phyloP scores from a whole-genome alignment of 2,888 invertebrate genomes.

The Orthosia incerta region DNA sequence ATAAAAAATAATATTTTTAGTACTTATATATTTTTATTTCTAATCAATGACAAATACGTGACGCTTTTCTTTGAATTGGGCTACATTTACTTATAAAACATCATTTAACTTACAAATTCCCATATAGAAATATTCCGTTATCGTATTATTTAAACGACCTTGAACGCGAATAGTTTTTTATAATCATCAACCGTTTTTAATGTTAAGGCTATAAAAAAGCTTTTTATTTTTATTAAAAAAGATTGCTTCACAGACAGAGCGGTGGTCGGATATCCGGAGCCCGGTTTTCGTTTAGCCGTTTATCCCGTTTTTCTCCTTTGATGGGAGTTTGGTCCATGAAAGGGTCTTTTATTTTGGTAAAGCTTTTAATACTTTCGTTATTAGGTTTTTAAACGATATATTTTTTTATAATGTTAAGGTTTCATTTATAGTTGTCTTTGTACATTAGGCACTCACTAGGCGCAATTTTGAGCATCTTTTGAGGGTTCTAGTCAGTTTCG shows the following conservation, averaged over 20 bases:
- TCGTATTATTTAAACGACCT: constrained; percentile 11
- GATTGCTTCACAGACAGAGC: neutral
- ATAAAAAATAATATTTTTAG: too few relatives aligned
- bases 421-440: too few relatives aligned
- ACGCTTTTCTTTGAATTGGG: neutral
- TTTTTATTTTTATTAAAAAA: constrained; percentile 26
- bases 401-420: neutral
- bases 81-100: constrained; percentile 3
- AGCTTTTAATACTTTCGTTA: constrained; percentile 15
- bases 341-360: constrained; percentile 18
- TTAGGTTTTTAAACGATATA: neutral
- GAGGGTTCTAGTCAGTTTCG: too few relatives aligned
- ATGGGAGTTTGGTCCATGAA: constrained; percentile 16
- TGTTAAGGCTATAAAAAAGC: constrained; percentile 5
- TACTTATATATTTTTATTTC: too few relatives aligned
- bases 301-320: constrained; percentile 1
- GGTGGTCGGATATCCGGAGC: constrained; percentile 48
- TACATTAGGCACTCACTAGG: too few relatives aligned
- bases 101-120: constrained; percentile 31
- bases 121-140: constrained; percentile 19
- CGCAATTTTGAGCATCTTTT: too few relatives aligned
- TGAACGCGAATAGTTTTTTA: constrained; percentile 19
- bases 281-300: constrained; percentile 5
- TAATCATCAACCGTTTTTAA: constrained; percentile 15
- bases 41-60: too few relatives aligned